A percentile compares a stretch with the other conserved stretches of the same genome.
Conservation (phyloP, 2,113 vertebrate species). For the Oncorhynchus kisutch region DNA sequence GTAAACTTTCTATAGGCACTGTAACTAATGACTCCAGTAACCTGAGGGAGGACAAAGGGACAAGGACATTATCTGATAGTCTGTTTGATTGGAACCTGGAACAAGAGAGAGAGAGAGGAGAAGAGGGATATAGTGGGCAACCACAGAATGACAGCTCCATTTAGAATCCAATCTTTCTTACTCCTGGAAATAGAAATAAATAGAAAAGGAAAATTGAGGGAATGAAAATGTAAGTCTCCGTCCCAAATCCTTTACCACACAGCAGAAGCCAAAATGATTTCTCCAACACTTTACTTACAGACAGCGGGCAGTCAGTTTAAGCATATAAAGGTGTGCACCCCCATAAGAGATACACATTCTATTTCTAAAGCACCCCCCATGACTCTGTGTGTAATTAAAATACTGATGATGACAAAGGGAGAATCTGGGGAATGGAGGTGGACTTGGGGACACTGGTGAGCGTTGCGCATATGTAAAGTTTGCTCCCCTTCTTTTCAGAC, state of each 20-base stretch:
- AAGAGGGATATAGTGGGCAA: not conserved
- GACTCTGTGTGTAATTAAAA: no score
- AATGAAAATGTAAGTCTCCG: not conserved
- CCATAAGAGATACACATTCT: no score
- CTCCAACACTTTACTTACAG: no score
- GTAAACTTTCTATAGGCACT: not conserved
- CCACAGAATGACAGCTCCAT: constrained; percentile 15
- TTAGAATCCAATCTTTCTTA: constrained; percentile 5
- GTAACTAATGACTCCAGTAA: not conserved
- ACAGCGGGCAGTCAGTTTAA: no score
- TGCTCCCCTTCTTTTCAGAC: not conserved
- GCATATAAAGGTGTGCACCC: no score
- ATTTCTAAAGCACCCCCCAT: no score
- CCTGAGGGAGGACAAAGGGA: not conserved
- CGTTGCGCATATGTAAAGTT: no score
- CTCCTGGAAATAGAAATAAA: not conserved
- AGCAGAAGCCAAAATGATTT: not conserved
- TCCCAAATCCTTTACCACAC: not conserved
- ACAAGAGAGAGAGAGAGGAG: not conserved
- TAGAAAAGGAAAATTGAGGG: not conserved
- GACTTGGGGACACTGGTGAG: no score
- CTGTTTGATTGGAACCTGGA: not conserved
- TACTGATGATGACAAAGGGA: no score
- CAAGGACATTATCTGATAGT: not conserved
- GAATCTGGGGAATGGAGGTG: no score